Base-by-base conservation (phyloP, 2,888 invertebrate species). In the Bugulina stolonifera region DNA sequence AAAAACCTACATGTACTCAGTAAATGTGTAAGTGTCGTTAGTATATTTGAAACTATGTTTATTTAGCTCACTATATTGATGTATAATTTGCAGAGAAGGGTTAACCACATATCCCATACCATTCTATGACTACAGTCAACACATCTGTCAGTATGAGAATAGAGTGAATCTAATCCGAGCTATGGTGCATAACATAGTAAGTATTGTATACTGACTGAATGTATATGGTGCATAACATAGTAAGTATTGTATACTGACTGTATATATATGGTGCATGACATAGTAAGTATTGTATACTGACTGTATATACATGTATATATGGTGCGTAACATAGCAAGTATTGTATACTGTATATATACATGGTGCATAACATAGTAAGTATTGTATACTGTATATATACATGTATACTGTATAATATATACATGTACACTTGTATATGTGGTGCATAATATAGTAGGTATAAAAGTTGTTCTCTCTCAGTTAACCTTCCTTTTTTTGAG, bases 341-440 rank as follows among this genome's bases (percentile, higher is more conserved):
- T 43, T n/a, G n/a, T n/a, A n/a, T n/a, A n/a, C n/a, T n/a, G n/a
- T n/a, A n/a, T n/a, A n/a, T n/a, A n/a, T n/a, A n/a, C n/a, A 27
- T 32, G 2, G 5, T 64, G 32, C 64, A 64, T 64, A 14, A 64
- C n/a, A 64, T 32, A 10, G 64, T 64, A 64, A 64, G 64, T 64
- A 2, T 43, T n/a, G n/a, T n/a, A n/a, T n/a, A n/a, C n/a, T n/a
- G n/a, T n/a, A n/a, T n/a, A n/a, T n/a, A n/a, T n/a, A n/a, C n/a
- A n/a, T 14, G 5, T 64, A 27, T 32, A 64, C 32, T 14, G 32
- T 32, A 64, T 32, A 10, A 32, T 64, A 64, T 29, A 32, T 64
- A 2, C 18, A n/a, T n/a, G n/a, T n/a, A n/a, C n/a, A n/a, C n/a
- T n/a, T n/a, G n/a, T n/a, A n/a, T n/a, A n/a, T 14, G 32, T 32